Conservation (phyloP, 2,113 vertebrate species). For the Coptodon rendalli region DNA sequence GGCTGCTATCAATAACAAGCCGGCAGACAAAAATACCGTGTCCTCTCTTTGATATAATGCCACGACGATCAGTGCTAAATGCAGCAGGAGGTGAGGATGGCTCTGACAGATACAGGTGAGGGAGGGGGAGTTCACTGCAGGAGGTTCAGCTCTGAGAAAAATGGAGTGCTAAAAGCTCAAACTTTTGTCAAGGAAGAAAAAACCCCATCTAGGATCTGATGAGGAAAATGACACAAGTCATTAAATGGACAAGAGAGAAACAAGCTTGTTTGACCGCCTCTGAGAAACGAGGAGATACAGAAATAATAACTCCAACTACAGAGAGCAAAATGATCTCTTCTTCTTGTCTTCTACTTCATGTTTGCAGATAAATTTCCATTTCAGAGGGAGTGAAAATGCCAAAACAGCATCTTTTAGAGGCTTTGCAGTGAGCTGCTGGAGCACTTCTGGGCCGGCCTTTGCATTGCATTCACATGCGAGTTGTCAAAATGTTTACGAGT, state of each 20-base stretch:
- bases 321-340: background rate
- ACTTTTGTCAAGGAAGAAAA: background rate
- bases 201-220: background rate
- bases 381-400: background rate
- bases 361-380: background rate
- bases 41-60: background rate
- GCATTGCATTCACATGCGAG: background rate
- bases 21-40: slow-evolving; percentile 5
- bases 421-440: background rate
- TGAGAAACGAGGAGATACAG: background rate
- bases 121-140: background rate
- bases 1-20: slow-evolving; percentile 18
- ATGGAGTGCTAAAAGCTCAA: background rate
- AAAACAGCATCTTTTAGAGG: background rate
- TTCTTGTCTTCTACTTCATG: background rate
- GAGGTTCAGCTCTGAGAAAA: background rate
- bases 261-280: background rate
- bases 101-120: background rate
- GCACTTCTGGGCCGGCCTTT: background rate
- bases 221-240: background rate
- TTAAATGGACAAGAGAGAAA: background rate
- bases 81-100: background rate
- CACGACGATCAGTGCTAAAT: background rate
- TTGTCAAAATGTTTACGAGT: background rate
- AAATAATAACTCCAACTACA: background rate